Evolutionary conservation across 2,113 vertebrate species (phyloP), one percentile per base, ranked within the genome.

Genomic region (Cardinalis cardinalis): DNA sequence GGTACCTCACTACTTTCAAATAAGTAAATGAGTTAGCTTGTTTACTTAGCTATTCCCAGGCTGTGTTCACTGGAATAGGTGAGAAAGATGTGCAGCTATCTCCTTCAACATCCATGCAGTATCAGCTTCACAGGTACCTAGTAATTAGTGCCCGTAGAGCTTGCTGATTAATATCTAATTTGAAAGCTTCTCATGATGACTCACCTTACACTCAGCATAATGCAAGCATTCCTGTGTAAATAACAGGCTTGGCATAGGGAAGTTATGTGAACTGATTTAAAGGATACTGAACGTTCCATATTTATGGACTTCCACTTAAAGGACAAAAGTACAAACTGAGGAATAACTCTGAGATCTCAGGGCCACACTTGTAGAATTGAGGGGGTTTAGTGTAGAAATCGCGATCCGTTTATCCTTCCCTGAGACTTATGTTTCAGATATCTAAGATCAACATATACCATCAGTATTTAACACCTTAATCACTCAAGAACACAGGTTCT

Each of bases 91-190:
- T 26, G 6, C 76, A 82, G 55, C 59, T 84, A 65, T 84, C 53
- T 89, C n/a, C 48, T 83, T 64, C 53, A 82, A 52, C 58, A 60
- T 41, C 38, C 34, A 32, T 55, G 40, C 49, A 81, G 48, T n/a
- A 88, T 63, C 87, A 66, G 5, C 64, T 87, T 92, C 70, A 73
- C 34, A 56, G 55, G 18, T 52, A 69, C 38, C 49, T 78, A 64
- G 83, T 76, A 87, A 89, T 91, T 92, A 87, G 58, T 28, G 12
- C 17, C 72, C 0, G 0, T 24, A 69, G 34, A 91, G 10, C 25
- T 49, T 90, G 58, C 71, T 95, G 90, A 88, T 90, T 87, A 87
- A 87, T 79, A 83, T 79, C 71, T 90, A 70, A 52, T 79, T 86
- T 80, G 75, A 74, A 90, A 91, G 20, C 12, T 81, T 68, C 76